Evolutionary conservation across 2,797 vertebrate species (phyloP).

Genomic region (Microhierax caerulescens): DNA sequence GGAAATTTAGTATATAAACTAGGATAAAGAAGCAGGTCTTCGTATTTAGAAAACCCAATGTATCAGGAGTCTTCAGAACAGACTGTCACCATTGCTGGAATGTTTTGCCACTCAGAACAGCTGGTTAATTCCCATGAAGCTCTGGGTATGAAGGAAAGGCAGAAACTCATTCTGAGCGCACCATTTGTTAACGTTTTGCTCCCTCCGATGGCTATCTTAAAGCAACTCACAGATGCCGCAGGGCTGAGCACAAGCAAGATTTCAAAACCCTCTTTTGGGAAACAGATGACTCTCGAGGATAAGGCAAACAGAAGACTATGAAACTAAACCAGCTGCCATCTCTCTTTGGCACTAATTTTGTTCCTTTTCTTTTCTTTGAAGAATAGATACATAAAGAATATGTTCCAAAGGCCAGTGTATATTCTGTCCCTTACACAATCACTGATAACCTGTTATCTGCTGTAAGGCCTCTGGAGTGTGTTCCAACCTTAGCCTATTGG

Average conservation of each 20-base stretch:
- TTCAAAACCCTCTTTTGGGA: neutral
- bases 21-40: neutral
- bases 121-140: neutral
- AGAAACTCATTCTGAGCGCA: neutral
- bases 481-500: neutral
- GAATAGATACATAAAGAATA: accelerated
- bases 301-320: neutral
- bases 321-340: neutral
- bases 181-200: neutral
- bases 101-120: neutral
- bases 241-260: neutral
- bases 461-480: neutral
- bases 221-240: neutral
- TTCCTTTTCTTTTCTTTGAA: neutral
- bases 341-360: neutral
- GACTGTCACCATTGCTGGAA: neutral
- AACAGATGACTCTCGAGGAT: neutral
- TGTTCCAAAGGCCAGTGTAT: neutral
- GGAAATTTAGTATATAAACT: neutral
- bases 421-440: neutral
- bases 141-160: neutral
- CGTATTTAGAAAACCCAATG: accelerated
- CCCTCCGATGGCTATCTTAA: constrained; percentile 8
- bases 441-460: neutral
- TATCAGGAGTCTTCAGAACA: neutral